Conservation (phyloP, 1,140 invertebrate genomes). For the Drosophila sulfurigaster region DNA sequence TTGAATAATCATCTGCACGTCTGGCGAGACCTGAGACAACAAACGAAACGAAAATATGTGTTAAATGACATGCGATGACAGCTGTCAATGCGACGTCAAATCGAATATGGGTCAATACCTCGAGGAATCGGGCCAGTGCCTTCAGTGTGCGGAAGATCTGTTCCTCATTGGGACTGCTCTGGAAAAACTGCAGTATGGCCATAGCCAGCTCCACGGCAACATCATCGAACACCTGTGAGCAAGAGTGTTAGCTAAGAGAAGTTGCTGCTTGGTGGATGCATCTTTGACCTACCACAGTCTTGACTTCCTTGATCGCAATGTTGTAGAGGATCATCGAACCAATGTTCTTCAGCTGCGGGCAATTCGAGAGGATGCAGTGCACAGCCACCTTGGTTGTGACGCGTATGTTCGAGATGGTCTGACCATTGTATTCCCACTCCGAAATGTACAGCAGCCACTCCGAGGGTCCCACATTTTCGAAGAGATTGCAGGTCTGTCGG, state of each 20-base stretch:
- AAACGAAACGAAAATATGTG: conserved; percentile 24
- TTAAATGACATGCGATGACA: conserved; percentile 55
- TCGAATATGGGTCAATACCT: conserved; percentile 86
- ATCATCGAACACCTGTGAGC: conserved; percentile 94
- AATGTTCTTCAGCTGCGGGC: conserved; percentile 89
- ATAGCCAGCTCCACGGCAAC: conserved; percentile 96
- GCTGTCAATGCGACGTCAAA: conserved; percentile 45
- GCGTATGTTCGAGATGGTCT: conserved; percentile 93
- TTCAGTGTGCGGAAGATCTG: conserved; percentile 92
- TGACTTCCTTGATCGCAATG: conserved; percentile 97
- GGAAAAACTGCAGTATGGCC: conserved; percentile 96
- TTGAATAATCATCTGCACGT: conserved; percentile 94
- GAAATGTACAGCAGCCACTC: conserved; percentile 97
- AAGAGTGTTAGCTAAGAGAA: neutral
- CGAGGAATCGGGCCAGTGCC: conserved; percentile 92
- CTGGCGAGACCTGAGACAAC: conserved; percentile 86
- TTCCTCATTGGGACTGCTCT: conserved; percentile 91
- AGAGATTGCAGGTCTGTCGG: conserved; percentile 94
- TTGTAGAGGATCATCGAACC: conserved; percentile 96
- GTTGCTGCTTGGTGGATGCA: too few species aligned
- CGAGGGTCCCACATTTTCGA: conserved; percentile 94
- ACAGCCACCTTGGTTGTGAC: conserved; percentile 96
- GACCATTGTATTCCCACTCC: conserved; percentile 92
- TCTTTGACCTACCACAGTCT: conserved; percentile 91
- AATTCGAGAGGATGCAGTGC: conserved; percentile 92